Conservation (phyloP, 2,113 vertebrate genomes). For the Chaenogobius annularis region DNA sequence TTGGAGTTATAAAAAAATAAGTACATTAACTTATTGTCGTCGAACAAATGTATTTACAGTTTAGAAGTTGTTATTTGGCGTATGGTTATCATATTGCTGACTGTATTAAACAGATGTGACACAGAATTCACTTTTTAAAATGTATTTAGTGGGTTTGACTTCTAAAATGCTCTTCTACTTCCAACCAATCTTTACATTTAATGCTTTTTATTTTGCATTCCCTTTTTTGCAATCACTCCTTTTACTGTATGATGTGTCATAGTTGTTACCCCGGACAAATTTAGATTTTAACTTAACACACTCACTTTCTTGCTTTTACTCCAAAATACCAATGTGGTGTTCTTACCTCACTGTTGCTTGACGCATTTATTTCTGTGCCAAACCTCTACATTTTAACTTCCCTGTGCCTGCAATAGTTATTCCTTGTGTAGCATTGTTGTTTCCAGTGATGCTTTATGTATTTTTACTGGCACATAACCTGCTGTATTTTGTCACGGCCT, state of each 20-base stretch:
- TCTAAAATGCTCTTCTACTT: too few species aligned
- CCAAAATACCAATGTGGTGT: not conserved
- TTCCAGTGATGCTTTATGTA: not conserved
- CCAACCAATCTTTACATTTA: too few species aligned
- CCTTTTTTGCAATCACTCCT: too few species aligned
- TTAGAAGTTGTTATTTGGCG: not conserved
- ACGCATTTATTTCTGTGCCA: not conserved
- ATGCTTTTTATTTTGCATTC: too few species aligned
- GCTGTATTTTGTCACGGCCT: not conserved
- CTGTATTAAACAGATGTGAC: too few species aligned
- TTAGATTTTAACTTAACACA: not conserved
- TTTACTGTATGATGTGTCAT: too few species aligned
- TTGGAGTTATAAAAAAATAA: slow-evolving; percentile 30
- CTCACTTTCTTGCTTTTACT: not conserved
- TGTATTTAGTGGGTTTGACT: too few species aligned
- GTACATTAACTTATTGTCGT: not conserved
- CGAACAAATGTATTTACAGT: not conserved
- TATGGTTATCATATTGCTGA: too few species aligned
- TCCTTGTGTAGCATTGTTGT: not conserved
- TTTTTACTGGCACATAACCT: not conserved
- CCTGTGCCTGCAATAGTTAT: not conserved
- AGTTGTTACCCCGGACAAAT: too few species aligned
- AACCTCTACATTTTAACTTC: not conserved
- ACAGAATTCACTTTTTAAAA: too few species aligned
- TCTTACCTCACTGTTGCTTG: not conserved